Evolutionary conservation across 2,888 invertebrate species (phyloP).

Genomic region (Clunio marinus): DNA sequence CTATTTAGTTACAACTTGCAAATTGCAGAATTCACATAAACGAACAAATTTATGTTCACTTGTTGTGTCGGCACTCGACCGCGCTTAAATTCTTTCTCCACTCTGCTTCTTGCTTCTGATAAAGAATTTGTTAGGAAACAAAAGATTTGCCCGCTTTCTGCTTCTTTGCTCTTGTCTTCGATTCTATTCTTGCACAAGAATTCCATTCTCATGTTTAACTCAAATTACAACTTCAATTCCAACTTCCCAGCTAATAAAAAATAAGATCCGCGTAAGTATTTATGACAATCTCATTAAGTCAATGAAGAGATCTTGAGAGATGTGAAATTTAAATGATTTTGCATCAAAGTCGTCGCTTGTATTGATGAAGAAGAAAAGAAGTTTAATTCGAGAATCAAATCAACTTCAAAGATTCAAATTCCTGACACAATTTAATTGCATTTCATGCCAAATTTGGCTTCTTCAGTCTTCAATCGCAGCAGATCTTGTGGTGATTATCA

Average conservation of each 20-base stretch:
- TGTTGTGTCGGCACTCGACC: conserved; percentile 11
- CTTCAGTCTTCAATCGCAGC: neutral
- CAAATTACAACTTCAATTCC: too few species aligned
- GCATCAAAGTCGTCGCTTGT: neutral
- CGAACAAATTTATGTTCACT: conserved; percentile 32
- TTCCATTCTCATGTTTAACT: conserved; percentile 20
- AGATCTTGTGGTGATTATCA: neutral
- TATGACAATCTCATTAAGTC: neutral
- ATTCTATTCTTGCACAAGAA: neutral
- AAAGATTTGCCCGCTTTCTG: too few species aligned
- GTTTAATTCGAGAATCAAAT: neutral
- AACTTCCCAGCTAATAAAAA: conserved; percentile 26
- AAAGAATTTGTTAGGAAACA: neutral
- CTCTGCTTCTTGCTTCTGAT: neutral
- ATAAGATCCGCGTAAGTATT: neutral
- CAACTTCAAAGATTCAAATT: neutral
- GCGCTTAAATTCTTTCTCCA: neutral
- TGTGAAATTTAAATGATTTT: neutral
- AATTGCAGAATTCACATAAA: conserved; percentile 27
- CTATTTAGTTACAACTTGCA: conserved; percentile 21
- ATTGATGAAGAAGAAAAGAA: neutral
- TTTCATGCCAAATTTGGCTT: too few species aligned
- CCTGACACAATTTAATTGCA: too few species aligned
- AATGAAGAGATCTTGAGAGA: too few species aligned
- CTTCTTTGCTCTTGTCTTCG: neutral